A percentile compares a stretch with the other conserved stretches of the same genome.
Conservation (phyloP, 2,797 vertebrate species). For the Takifugu ocellatus region DNA sequence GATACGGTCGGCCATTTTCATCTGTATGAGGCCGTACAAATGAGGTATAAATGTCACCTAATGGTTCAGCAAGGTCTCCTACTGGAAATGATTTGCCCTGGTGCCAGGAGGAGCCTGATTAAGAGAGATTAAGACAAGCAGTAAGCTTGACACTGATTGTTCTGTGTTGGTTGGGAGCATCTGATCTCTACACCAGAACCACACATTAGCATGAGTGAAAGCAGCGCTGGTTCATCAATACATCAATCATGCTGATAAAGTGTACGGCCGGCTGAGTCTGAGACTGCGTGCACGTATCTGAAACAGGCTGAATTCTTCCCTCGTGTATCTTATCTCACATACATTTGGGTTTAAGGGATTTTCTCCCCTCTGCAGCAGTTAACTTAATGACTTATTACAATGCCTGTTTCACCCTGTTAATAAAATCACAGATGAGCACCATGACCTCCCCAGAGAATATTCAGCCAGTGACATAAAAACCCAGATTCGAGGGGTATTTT, state of each 20-base stretch:
- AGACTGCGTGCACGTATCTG: not conserved
- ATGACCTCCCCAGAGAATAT: conserved; percentile 30
- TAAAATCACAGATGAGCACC: conserved; percentile 14
- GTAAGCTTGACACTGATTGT: conserved; percentile 27
- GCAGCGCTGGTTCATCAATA: not conserved
- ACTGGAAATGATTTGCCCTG: not conserved
- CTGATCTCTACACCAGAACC: conserved; percentile 29
- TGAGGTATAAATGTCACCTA: too few species aligned
- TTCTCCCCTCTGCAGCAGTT: too few species aligned
- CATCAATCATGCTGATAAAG: not conserved
- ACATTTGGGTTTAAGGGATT: too few species aligned
- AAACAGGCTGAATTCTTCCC: not conserved
- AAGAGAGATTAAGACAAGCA: conserved; percentile 51
- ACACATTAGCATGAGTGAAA: conserved; percentile 8
- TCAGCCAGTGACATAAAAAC: conserved; percentile 55
- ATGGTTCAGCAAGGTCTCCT: too few species aligned
- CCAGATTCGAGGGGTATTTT: conserved; percentile 39
- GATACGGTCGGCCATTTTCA: not conserved
- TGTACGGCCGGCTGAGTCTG: not conserved
- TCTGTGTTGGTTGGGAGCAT: conserved; percentile 32
- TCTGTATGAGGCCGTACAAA: not conserved
- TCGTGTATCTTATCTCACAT: not conserved
- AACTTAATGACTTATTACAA: conserved; percentile 1
- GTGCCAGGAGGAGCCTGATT: conserved; percentile 16
- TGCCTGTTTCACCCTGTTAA: conserved; percentile 16